These are phyloP conservation scores for Callocephalon fimbriatum DNA, from an alignment of 2,113 vertebrate genomes.

Conservation along the genomic window DNA sequence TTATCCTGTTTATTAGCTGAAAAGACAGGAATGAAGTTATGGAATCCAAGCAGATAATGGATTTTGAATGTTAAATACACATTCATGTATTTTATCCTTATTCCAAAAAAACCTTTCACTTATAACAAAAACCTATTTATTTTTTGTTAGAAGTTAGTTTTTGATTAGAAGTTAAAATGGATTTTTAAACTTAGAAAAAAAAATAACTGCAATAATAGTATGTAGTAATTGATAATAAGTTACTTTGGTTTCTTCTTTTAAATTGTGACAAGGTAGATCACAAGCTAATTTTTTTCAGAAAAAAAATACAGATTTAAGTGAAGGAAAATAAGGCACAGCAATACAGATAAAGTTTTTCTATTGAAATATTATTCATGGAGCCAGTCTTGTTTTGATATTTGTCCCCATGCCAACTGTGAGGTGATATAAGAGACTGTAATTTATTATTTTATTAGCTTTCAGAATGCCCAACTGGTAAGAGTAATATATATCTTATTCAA, in stretches of 20 bases:
- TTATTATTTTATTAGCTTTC: conserved; percentile 3
- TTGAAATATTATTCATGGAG: neutral
- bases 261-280: neutral
- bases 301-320: neutral
- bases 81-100: neutral
- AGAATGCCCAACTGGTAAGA: neutral
- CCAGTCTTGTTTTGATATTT: neutral
- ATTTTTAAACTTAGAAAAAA: neutral
- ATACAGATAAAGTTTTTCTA: neutral
- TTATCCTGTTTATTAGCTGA: neutral
- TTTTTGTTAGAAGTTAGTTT: neutral
- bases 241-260: neutral
- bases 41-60: neutral
- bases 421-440: neutral
- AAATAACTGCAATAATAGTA: neutral
- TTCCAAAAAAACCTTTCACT: neutral
- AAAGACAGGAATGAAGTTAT: neutral
- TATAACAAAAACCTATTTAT: neutral
- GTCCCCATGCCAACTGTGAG: neutral
- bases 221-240: too few species aligned
- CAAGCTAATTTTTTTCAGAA: neutral
- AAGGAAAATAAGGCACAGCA: neutral
- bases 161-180: neutral
- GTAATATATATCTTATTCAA: neutral
- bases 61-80: neutral